Conservation (phyloP, 2,797 vertebrate genomes). For the Poeciliopsis gracilis region DNA sequence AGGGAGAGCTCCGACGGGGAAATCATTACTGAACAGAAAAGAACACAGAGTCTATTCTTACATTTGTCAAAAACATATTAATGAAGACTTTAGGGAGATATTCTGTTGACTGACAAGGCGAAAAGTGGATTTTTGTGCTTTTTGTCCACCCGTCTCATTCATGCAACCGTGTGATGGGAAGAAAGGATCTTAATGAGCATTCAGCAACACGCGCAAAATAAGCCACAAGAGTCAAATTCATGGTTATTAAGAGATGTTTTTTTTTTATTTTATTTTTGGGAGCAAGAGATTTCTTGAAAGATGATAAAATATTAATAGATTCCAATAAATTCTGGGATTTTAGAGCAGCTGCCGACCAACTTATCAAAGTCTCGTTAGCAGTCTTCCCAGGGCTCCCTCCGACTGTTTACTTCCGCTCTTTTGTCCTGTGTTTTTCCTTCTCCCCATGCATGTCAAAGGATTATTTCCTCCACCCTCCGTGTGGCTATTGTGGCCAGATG, state of each 20-base stretch:
- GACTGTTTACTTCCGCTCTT: slow-evolving; percentile 14
- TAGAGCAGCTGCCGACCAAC: slow-evolving; percentile 10
- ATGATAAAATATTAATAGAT: slow-evolving; percentile 15
- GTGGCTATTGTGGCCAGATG: slow-evolving; percentile 53
- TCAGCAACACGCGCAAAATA: background rate
- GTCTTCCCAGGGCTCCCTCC: slow-evolving; percentile 15
- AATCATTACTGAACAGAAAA: background rate
- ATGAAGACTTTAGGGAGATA: background rate
- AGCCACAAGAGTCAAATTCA: background rate
- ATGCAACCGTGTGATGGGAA: background rate
- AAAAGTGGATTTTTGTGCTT: background rate
- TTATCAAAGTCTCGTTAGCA: slow-evolving; percentile 21
- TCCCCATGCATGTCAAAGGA: slow-evolving; percentile 10
- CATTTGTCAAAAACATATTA: slow-evolving; percentile 4
- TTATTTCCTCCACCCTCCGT: slow-evolving; percentile 34
- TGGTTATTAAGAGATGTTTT: slow-evolving; percentile 1
- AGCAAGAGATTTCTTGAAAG: slow-evolving; percentile 12
- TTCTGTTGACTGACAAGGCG: background rate
- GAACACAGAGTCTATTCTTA: background rate
- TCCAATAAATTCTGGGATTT: slow-evolving; percentile 17
- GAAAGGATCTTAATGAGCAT: background rate
- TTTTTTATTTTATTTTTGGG: background rate
- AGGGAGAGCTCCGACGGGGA: background rate
- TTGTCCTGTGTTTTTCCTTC: slow-evolving; percentile 6
- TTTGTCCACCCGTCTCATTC: background rate